Evolutionary conservation across 92 coral and sea anemone species (phyloP), one percentile per base, ranked within the genome.

Genomic region (Micromussa lordhowensis): DNA sequence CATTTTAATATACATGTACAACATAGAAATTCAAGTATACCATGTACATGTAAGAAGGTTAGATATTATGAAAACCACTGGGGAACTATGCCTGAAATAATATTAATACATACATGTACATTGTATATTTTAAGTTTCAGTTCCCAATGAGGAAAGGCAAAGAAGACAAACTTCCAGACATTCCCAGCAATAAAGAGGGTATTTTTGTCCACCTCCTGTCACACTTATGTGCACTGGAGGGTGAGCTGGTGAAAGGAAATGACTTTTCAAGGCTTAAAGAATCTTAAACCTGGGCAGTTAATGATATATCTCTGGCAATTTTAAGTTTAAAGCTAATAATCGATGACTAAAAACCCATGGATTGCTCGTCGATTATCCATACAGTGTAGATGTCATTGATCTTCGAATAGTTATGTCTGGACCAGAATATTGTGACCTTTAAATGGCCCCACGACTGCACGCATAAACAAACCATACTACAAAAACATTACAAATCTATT

Each of bases 121-220:
- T 77, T 77, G 32, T 77, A 35, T 77, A 77, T 77, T 49, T 77
- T 77, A 77, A 51, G 81, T 77, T 77, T 77, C 81, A 77, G 81
- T 77, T 77, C 64, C 34, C 81, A 77, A 77, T 44, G 24, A 77
- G 81, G 81, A 77, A 77, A 77, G 81, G 81, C 81, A 77, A 77
- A 77, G 81, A 77, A 77, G 81, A 53, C 81, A 77, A 77, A 77
- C 81, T 77, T 77, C 81, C 81, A 77, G 81, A 77, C 81, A 77
- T 49, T 77, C 63, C 51, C 81, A 77, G 81, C 81, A 51, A 77
- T 77, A 77, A 77, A 48, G 81, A 77, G 66, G 66, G 66, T 49
- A 34, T 35, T 77, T 77, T 77, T 77, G 81, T 48, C 64, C 81
- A 77, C 81, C 81, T 22, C n/a, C n/a, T n/a, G n/a, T n/a, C n/a